Conservation (phyloP, 2,113 vertebrate genomes). For the Megaleporinus macrocephalus region DNA sequence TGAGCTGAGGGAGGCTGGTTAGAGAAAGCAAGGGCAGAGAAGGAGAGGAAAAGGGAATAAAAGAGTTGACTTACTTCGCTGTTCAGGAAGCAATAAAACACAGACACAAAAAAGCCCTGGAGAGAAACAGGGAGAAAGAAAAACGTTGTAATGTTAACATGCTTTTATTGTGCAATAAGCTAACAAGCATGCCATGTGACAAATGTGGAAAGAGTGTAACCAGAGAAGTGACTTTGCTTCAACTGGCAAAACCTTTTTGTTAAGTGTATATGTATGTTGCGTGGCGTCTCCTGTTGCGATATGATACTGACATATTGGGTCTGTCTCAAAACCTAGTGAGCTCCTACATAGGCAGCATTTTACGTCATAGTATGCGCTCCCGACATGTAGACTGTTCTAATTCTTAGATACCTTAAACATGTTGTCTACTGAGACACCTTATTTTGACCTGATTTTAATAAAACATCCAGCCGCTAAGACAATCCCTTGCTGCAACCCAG, state of each 20-base stretch:
- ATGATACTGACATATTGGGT: too few species aligned
- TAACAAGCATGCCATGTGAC: background rate
- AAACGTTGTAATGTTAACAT: background rate
- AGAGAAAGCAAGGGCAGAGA: constrained; percentile 29
- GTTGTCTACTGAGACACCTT: too few species aligned
- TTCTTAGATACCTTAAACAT: too few species aligned
- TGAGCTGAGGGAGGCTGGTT: constrained; percentile 82
- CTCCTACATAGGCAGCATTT: too few species aligned
- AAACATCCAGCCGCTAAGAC: too few species aligned
- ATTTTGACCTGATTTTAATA: too few species aligned
- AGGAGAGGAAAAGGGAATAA: constrained; percentile 2
- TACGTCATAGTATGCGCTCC: too few species aligned
- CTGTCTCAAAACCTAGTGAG: too few species aligned
- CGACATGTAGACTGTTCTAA: too few species aligned
- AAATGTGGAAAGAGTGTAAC: background rate
- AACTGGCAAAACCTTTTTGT: background rate
- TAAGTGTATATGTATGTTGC: too few species aligned
- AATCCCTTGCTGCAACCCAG: too few species aligned
- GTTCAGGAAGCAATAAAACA: constrained; percentile 61
- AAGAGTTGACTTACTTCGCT: constrained; percentile 51
- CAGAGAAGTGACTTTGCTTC: background rate
- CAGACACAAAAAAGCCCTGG: constrained; percentile 58
- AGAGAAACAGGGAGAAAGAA: background rate
- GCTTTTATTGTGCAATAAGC: background rate
- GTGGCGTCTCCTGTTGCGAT: too few species aligned